Evolutionary conservation across 2,113 vertebrate genomes (phyloP).

Genomic region (Calyptomena viridis): DNA sequence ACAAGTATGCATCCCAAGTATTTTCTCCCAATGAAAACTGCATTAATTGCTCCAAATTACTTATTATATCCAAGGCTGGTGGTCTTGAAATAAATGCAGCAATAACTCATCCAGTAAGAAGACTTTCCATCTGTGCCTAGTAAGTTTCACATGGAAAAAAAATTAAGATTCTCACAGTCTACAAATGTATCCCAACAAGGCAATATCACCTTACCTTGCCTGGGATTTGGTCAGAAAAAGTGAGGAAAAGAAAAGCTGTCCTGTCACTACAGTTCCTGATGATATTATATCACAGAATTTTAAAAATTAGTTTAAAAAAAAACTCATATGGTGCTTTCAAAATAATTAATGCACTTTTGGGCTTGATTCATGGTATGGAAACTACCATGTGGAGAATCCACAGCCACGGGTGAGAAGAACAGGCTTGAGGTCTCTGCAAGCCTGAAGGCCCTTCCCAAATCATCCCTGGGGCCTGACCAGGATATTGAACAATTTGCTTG

Average conservation of each 20-base stretch:
- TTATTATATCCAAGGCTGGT: not conserved
- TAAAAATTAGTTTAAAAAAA: not conserved
- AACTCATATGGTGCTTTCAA: not conserved
- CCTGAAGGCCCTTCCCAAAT: not conserved
- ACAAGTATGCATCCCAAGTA: not conserved
- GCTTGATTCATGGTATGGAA: not conserved
- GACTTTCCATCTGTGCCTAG: not conserved
- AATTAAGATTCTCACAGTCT: not conserved
- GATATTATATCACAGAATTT: too few relatives aligned
- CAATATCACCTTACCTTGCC: not conserved
- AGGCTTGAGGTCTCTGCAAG: not conserved
- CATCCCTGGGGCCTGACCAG: not conserved
- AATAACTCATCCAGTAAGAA: not conserved
- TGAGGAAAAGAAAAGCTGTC: not conserved
- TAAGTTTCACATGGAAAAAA: not conserved
- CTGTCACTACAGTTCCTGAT: not conserved
- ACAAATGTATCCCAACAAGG: not conserved
- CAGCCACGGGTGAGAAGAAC: not conserved
- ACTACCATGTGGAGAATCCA: not conserved
- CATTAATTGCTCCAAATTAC: not conserved
- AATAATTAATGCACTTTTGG: not conserved
- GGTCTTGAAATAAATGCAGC: not conserved
- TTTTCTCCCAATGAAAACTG: not conserved
- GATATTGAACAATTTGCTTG: not conserved
- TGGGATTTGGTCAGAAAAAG: not conserved